Evolutionary conservation across 2,888 invertebrate species (phyloP), one percentile per base, ranked within the genome.

Genomic region (Polyommatus icarus): DNA sequence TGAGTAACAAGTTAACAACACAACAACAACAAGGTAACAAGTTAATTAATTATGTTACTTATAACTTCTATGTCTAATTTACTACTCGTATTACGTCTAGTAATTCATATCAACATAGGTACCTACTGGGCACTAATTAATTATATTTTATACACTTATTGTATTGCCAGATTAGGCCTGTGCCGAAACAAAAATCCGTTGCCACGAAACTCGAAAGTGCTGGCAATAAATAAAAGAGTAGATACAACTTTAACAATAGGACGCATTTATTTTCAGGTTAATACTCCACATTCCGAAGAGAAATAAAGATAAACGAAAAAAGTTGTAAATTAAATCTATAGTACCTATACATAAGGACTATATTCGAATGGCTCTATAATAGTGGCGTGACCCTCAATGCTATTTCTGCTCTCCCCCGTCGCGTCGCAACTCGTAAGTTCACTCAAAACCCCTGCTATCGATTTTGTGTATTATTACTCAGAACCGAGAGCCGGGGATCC

Each of bases 371-470:
- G 6, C 29, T 32, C 29, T 15, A 29, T 67, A 24, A 24, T 24
- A 20, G 61, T 18, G 4, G 67, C 29, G 67, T 29, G 29, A 67
- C 67, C 29, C 67, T 29, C 67, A 67, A 32, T 29, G 29, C 32
- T 67, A 67, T 67, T 67, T 67, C 29, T 67, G 67, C 15, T 12
- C 67, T 67, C 29, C 67, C 67, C 67, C 67, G 67, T 67, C 15
- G 67, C 32, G 67, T 67, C 32, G 12, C 67, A 59, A 54, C 59
- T 8, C 59, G 10, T 12, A 50, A 54, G 4, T 3, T 32, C 29
- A 32, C 67, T 67, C 67, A 67, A 67, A 67, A 24, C 67, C 67
- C 67, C 67, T 18, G 67, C 67, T 67, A 32, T 67, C 67, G 67
- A 67, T 67, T 67, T 67, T 67, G 67, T 67, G 67, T 67, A 29